A percentile compares a stretch with the other conserved stretches of the same genome.
Conservation (phyloP, 2,888 invertebrate genomes). For the Callyntrura sp. region DNA sequence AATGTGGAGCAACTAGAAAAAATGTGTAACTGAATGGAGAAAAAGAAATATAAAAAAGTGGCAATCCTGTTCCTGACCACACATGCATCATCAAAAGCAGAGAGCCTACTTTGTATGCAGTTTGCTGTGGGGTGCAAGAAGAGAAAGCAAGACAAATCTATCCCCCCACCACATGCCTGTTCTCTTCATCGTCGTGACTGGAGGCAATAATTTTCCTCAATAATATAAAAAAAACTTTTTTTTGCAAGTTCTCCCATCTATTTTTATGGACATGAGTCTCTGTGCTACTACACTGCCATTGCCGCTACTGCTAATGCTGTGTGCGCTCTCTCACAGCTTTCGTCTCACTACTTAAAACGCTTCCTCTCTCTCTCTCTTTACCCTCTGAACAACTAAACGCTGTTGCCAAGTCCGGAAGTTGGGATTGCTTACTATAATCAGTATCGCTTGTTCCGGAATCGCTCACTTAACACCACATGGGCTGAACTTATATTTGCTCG, state of each 20-base stretch:
- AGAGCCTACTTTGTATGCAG: neutral
- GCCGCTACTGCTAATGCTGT: constrained; percentile 15
- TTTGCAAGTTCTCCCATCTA: constrained; percentile 38
- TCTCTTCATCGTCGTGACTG: constrained; percentile 51
- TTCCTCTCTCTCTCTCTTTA: neutral
- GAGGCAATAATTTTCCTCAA: constrained; percentile 25
- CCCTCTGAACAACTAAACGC: neutral
- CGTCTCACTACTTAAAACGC: constrained; percentile 8
- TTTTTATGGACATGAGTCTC: constrained; percentile 16
- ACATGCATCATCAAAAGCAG: neutral
- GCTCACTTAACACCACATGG: constrained; percentile 41
- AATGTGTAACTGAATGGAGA: too few species aligned
- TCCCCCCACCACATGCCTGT: too few species aligned
- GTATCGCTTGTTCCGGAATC: constrained; percentile 60
- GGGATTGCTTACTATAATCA: constrained; percentile 73
- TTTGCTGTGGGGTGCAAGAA: neutral
- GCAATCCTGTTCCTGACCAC: neutral
- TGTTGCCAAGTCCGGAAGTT: constrained; percentile 66
- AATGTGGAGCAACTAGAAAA: neutral
- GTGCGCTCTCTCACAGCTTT: constrained; percentile 36
- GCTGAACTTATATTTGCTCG: neutral
- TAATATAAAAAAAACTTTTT: constrained; percentile 6
- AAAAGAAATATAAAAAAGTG: neutral
- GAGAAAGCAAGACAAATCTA: neutral
- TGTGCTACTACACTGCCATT: neutral